A percentile compares a stretch with the other conserved stretches of the same genome.
phyloP scores from a whole-genome alignment of 2,888 invertebrate species.

The Torymus auratus region DNA sequence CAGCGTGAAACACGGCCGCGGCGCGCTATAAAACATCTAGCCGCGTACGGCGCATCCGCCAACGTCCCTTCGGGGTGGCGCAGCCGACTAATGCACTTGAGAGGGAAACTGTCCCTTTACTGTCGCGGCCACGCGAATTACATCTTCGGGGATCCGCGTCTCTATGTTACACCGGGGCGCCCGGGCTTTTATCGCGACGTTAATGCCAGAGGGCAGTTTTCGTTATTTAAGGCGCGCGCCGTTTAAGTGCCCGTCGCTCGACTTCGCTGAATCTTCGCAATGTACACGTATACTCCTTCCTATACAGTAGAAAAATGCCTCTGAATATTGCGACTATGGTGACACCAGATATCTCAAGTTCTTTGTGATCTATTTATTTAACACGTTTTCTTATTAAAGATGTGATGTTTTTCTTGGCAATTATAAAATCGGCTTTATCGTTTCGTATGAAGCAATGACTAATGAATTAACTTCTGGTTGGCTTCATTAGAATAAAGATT shows the following conservation, averaged over 20 bases:
- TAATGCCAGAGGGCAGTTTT: slow-evolving; percentile 30
- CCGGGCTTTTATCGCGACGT: slow-evolving; percentile 25
- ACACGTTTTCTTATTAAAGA: too few relatives aligned
- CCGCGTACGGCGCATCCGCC: neutral
- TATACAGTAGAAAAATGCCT: too few relatives aligned
- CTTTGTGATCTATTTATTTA: too few relatives aligned
- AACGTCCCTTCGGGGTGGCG: neutral
- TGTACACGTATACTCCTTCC: neutral
- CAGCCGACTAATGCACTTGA: slow-evolving; percentile 27
- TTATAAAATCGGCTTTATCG: too few relatives aligned
- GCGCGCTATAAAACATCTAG: slow-evolving; percentile 52
- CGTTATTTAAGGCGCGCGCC: slow-evolving; percentile 7
- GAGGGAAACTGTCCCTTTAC: slow-evolving; percentile 19
- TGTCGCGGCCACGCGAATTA: slow-evolving; percentile 38
- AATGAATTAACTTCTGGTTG: too few relatives aligned
- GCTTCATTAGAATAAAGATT: too few relatives aligned
- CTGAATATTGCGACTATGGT: too few relatives aligned
- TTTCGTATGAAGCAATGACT: too few relatives aligned
- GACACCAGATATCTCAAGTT: too few relatives aligned
- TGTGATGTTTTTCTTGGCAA: neutral
- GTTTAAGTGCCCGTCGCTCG: neutral
- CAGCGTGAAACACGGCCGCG: slow-evolving; percentile 52
- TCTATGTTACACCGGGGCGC: neutral
- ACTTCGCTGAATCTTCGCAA: neutral
- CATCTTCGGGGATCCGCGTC: slow-evolving; percentile 29